Percentiles rank a stretch among this genome's conserved stretches.
Evolutionary conservation across 2,797 vertebrate genomes (phyloP).

Genomic region (Liasis olivaceus): DNA sequence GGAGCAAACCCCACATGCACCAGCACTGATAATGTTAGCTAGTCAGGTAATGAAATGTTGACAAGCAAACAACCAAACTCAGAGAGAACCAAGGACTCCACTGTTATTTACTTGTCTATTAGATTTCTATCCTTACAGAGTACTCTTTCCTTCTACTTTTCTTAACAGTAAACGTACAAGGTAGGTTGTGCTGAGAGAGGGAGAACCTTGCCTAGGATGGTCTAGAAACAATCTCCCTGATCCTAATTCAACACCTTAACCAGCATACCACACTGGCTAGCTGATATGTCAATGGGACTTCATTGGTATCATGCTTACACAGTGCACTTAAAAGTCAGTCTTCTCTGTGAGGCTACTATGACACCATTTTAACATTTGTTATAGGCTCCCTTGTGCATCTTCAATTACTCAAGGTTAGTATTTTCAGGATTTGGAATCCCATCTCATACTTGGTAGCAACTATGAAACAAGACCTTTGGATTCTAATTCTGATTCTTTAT

Average conservation of each 20-base stretch:
- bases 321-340: background rate
- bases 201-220: background rate
- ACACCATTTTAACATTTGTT: conserved; percentile 6
- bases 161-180: no score
- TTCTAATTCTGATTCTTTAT: conserved; percentile 8
- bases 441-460: background rate
- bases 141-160: background rate
- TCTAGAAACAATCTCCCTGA: background rate
- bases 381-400: background rate
- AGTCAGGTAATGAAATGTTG: no score
- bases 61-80: no score
- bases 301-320: background rate
- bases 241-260: background rate
- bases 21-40: no score
- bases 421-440: background rate
- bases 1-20: no score
- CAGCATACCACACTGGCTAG: background rate
- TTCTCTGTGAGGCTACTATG: background rate
- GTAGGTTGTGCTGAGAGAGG: no score
- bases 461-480: background rate
- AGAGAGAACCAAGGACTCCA: no score
- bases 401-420: conserved; percentile 17
- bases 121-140: background rate
- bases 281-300: background rate
- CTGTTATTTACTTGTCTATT: background rate